A percentile compares a stretch with the other conserved stretches of the same genome.
Conservation (phyloP, 2,888 invertebrate species). For the Rotaria sp. region DNA sequence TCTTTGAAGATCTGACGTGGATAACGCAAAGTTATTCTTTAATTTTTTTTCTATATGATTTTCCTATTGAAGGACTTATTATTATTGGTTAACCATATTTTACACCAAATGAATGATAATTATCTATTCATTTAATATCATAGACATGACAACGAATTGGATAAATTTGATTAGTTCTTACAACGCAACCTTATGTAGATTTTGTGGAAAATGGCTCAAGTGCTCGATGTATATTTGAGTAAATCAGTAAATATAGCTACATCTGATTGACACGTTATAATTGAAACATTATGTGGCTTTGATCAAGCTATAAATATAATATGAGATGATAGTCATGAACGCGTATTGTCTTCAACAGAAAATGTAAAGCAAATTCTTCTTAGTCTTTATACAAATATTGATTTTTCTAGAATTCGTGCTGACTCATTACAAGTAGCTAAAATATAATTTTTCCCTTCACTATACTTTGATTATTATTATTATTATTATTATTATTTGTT, state of each 20-base stretch:
- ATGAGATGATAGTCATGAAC: constrained; percentile 90
- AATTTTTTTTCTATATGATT: too few species aligned
- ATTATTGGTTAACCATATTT: too few species aligned
- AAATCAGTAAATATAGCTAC: constrained; percentile 33
- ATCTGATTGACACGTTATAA: constrained; percentile 27
- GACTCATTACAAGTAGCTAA: background rate
- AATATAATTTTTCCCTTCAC: background rate
- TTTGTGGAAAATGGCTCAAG: background rate
- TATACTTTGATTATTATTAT: background rate
- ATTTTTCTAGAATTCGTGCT: constrained; percentile 30
- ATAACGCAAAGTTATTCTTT: background rate
- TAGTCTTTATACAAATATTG: constrained; percentile 70
- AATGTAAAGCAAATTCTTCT: constrained; percentile 91
- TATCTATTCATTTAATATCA: too few species aligned
- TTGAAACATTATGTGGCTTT: constrained; percentile 90
- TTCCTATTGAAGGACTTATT: too few species aligned
- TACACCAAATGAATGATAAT: too few species aligned
- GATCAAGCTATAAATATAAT: constrained; percentile 99
- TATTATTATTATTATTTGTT: background rate
- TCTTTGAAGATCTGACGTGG: fast-evolving
- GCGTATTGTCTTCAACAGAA: constrained; percentile 84
- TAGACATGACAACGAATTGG: too few species aligned
- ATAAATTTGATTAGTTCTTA: too few species aligned
- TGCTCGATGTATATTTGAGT: background rate
- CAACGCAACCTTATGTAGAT: too few species aligned